Percentiles rank a stretch among this genome's conserved stretches.
phyloP scores from a whole-genome alignment of 2,888 invertebrate genomes.

The Eristalinus aeneus region DNA sequence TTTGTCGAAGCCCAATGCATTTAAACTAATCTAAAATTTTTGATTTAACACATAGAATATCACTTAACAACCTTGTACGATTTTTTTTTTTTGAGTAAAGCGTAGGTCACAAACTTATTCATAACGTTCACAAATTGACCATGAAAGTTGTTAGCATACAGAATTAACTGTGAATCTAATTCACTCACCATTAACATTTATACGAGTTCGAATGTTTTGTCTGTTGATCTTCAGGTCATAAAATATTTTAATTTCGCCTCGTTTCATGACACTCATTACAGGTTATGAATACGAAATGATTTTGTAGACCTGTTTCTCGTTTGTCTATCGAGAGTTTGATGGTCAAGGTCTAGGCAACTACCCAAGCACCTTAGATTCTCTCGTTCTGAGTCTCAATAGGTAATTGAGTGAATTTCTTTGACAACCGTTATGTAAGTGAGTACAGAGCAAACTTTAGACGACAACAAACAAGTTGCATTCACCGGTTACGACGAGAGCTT shows the following conservation, averaged over 20 bases:
- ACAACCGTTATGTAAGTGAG: background rate
- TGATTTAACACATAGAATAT: background rate
- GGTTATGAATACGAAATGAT: constrained; percentile 11
- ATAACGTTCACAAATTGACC: background rate
- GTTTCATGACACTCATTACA: background rate
- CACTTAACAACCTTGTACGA: background rate
- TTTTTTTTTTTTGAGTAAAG: too few relatives aligned
- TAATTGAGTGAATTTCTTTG: background rate
- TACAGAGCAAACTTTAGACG: background rate
- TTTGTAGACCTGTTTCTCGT: background rate
- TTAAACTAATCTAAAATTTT: too few relatives aligned
- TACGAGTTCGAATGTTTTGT: background rate
- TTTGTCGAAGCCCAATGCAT: too few relatives aligned
- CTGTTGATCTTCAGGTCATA: background rate
- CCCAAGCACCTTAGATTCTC: background rate
- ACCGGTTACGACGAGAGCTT: background rate
- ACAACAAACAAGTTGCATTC: background rate
- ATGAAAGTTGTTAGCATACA: background rate
- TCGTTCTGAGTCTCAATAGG: background rate
- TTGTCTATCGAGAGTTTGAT: constrained; percentile 21
- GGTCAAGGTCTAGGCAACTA: constrained; percentile 36
- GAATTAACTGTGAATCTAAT: background rate
- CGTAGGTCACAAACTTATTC: background rate
- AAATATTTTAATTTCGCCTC: background rate
- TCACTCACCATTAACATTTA: background rate